Evolutionary conservation across 2,888 invertebrate genomes (phyloP).

Genomic region (Rhamnusium bicolor): DNA sequence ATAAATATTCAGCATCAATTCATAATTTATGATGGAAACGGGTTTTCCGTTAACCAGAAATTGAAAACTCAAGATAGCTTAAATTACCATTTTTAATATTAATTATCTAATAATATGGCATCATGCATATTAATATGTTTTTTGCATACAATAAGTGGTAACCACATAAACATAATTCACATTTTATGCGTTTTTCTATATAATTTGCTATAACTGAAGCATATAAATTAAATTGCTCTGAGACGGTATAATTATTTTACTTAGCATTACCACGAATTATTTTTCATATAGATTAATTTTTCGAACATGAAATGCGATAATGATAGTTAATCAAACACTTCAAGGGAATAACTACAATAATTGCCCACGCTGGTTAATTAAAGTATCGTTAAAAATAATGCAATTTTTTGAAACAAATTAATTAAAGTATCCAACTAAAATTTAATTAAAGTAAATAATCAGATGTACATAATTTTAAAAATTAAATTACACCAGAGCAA

Average conservation of each 20-base stretch:
- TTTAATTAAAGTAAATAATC: background rate
- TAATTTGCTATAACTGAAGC: conserved; percentile 18
- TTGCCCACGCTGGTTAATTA: conserved; percentile 1
- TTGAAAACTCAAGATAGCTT: conserved; percentile 19
- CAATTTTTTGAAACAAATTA: too few relatives aligned
- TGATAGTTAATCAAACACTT: background rate
- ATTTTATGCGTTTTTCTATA: conserved; percentile 16
- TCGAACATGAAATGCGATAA: background rate
- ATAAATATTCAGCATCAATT: conserved; percentile 21
- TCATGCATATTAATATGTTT: conserved; percentile 27
- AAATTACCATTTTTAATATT: conserved; percentile 34
- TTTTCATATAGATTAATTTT: conserved; percentile 27
- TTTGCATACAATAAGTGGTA: conserved; percentile 12
- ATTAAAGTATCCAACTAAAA: conserved; percentile 3
- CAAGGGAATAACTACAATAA: background rate
- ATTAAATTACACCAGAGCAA: too few relatives aligned
- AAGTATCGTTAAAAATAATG: background rate
- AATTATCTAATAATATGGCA: conserved; percentile 18
- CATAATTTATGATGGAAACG: conserved; percentile 14
- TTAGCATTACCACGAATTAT: conserved; percentile 13
- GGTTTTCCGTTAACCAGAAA: conserved; percentile 19
- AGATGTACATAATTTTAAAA: background rate
- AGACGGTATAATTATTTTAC: conserved; percentile 7
- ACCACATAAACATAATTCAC: conserved; percentile 7
- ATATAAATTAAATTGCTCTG: background rate